Percentiles rank a stretch among this genome's conserved stretches.
These are phyloP conservation scores for Pygmarrhopalites habei DNA, from an alignment of 1,140 invertebrate genomes.

Conservation along the genomic window DNA sequence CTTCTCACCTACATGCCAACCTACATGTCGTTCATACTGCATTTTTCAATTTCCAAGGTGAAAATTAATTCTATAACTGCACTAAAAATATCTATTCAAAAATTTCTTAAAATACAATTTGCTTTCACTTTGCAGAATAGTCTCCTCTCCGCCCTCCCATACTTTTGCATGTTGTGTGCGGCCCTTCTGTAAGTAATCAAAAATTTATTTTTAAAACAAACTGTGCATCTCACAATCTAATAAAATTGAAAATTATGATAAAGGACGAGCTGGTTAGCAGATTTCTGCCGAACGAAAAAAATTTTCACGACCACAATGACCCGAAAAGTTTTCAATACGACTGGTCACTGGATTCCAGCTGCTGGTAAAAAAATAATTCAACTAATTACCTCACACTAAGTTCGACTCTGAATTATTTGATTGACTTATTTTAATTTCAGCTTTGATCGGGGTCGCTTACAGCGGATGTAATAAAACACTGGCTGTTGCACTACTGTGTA, in stretches of 20 bases:
- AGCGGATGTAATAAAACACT: conserved; percentile 59
- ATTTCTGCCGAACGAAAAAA: conserved; percentile 54
- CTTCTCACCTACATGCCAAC: conserved; percentile 57
- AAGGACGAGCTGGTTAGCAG: conserved; percentile 58
- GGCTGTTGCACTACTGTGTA: conserved; percentile 46
- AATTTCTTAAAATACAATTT: not conserved
- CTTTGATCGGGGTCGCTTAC: conserved; percentile 71
- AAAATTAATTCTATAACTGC: too few relatives aligned
- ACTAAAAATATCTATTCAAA: conserved; percentile 47
- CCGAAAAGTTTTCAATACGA: conserved; percentile 63
- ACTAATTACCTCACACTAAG: too few relatives aligned
- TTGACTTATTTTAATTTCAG: too few relatives aligned
- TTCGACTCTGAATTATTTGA: too few relatives aligned
- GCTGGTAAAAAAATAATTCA: too few relatives aligned
- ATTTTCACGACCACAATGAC: conserved; percentile 53
- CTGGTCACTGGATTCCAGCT: conserved; percentile 65
- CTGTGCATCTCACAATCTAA: too few relatives aligned
- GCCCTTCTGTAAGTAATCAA: too few relatives aligned
- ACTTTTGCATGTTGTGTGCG: conserved; percentile 64
- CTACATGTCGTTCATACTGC: conserved; percentile 53
- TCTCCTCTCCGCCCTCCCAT: conserved; percentile 60
- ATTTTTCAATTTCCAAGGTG: too few relatives aligned
- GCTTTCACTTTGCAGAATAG: conserved; percentile 48
- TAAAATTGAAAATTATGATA: too few relatives aligned
- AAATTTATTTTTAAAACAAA: too few relatives aligned